Conservation (phyloP, 2,888 invertebrate species). For the Parnassius smintheus region DNA sequence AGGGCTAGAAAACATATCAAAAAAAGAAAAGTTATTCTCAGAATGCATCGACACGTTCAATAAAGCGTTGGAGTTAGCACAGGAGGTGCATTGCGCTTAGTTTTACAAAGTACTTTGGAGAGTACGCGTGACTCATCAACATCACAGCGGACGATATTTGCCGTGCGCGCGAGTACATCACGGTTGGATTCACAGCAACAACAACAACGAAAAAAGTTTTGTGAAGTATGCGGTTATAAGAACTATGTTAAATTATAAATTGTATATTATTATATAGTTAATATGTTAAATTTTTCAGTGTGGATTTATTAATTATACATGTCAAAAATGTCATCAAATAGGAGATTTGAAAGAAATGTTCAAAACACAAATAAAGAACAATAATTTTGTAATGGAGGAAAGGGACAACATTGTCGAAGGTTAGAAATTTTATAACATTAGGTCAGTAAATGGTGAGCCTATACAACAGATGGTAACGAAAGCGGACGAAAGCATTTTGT, state of each 20-base stretch:
- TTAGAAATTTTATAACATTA: not conserved
- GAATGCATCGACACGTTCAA: no score
- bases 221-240: slow-evolving; percentile 3
- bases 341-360: not conserved
- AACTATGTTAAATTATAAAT: slow-evolving; percentile 1
- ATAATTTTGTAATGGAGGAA: not conserved
- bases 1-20: no score
- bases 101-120: not conserved
- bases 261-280: no score
- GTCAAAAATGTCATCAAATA: slow-evolving; percentile 1
- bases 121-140: not conserved
- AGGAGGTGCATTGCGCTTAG: no score
- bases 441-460: no score
- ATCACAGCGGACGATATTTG: not conserved
- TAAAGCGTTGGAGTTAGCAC: no score
- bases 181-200: not conserved
- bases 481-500: no score
- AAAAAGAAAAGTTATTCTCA: no score
- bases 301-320: not conserved
- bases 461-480: no score
- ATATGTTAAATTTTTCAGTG: no score
- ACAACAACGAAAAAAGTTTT: not conserved
- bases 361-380: not conserved
- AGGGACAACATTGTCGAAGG: not conserved
- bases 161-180: not conserved